Percentiles rank a stretch among this genome's conserved stretches.
Evolutionary conservation across 92 coral and sea anemone species (phyloP).

Genomic region (Heliopora coerulea): DNA sequence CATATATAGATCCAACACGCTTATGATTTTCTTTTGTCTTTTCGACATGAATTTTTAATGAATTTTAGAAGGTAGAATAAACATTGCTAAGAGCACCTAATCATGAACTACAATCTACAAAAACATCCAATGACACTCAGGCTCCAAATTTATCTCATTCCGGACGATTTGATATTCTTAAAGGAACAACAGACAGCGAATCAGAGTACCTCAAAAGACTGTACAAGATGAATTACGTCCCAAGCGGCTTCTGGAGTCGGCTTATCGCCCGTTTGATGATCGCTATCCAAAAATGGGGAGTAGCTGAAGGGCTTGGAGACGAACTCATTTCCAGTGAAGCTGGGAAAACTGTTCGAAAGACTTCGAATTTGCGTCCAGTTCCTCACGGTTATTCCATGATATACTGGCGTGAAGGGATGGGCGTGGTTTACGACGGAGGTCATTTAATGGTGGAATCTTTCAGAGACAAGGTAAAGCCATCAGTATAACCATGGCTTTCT

Average conservation of each 20-base stretch:
- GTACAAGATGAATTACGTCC: conserved; percentile 92
- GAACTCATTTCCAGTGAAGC: conserved; percentile 41
- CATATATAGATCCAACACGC: too few relatives aligned
- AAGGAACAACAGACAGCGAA: not conserved
- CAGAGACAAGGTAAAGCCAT: conserved; percentile 70
- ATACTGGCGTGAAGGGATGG: conserved; percentile 98
- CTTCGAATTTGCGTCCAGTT: conserved; percentile 21
- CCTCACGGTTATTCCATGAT: conserved; percentile 67
- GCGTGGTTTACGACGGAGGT: conserved; percentile 92
- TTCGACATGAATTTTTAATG: too few relatives aligned
- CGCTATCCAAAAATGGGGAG: conserved; percentile 88
- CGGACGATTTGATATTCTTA: not conserved
- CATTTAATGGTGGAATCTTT: conserved; percentile 85
- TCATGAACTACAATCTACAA: too few relatives aligned
- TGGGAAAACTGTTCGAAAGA: conserved; percentile 25
- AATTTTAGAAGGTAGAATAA: too few relatives aligned
- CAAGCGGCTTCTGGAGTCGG: conserved; percentile 99
- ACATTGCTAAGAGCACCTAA: too few relatives aligned
- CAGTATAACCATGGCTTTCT: too few relatives aligned
- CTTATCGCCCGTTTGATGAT: conserved; percentile 95
- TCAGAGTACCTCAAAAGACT: conserved; percentile 60
- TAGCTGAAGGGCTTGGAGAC: conserved; percentile 77
- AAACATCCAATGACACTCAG: too few relatives aligned
- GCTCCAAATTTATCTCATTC: too few relatives aligned
- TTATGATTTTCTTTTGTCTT: too few relatives aligned